phyloP scores from a whole-genome alignment of 2,888 invertebrate species.

The Dyspetes luteomarginatus region DNA sequence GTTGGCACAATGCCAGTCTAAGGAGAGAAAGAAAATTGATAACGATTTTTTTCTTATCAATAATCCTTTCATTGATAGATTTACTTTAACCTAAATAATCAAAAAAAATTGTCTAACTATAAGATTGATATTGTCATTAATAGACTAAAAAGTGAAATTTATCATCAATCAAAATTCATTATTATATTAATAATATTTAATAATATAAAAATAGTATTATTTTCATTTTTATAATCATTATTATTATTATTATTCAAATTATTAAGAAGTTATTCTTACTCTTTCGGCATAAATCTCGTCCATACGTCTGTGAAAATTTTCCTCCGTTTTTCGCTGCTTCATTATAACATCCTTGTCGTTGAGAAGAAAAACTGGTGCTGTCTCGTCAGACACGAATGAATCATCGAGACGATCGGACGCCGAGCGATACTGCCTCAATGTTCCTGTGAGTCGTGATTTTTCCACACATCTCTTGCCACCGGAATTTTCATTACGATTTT shows the following conservation, averaged over 20 bases:
- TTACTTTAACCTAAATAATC: too few relatives aligned
- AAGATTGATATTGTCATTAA: too few relatives aligned
- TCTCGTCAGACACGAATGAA: constrained; percentile 46
- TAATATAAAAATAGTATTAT: neutral
- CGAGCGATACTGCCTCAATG: constrained; percentile 59
- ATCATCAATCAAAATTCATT: too few relatives aligned
- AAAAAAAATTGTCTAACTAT: too few relatives aligned
- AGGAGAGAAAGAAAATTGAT: neutral
- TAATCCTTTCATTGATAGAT: neutral
- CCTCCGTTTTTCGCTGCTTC: constrained; percentile 68
- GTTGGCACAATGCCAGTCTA: constrained; percentile 56
- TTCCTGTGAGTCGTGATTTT: constrained; percentile 58
- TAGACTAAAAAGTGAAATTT: too few relatives aligned
- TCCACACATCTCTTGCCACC: constrained; percentile 27
- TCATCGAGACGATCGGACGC: constrained; percentile 60
- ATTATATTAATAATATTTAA: too few relatives aligned
- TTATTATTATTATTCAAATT: neutral
- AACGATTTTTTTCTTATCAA: neutral
- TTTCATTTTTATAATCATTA: neutral
- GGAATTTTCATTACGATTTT: constrained; percentile 22
- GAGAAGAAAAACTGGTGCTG: constrained; percentile 56
- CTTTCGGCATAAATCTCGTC: constrained; percentile 68
- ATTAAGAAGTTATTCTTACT: constrained; percentile 18
- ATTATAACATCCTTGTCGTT: constrained; percentile 68
- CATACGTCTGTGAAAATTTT: constrained; percentile 68